Conservation (phyloP, 1,140 invertebrate genomes). For the Plectrocnemia conspersa region DNA sequence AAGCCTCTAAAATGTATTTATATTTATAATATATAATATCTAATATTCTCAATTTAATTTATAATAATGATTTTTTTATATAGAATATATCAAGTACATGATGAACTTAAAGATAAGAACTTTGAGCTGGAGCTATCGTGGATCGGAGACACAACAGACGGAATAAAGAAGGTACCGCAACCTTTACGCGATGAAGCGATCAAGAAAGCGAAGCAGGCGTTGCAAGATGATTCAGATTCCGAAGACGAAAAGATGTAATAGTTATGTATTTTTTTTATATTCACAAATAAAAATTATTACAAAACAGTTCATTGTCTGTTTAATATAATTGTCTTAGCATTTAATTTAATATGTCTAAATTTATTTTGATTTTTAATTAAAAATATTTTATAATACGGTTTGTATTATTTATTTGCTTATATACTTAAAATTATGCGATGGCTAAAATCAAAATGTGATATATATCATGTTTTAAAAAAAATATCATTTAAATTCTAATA, state of each 20-base stretch:
- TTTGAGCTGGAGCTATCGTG: slow-evolving; percentile 97
- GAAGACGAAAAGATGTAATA: slow-evolving; percentile 49
- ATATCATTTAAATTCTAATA: no score
- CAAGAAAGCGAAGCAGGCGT: slow-evolving; percentile 44
- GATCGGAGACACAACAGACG: slow-evolving; percentile 81
- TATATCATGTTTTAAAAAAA: no score
- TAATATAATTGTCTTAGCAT: background rate
- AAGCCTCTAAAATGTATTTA: slow-evolving; percentile 87
- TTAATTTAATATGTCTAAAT: no score
- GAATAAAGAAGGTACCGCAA: slow-evolving; percentile 63
- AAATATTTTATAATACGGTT: no score
- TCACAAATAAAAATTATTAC: no score
- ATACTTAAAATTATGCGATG: no score
- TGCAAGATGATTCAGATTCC: slow-evolving; percentile 49
- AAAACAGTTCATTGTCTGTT: slow-evolving; percentile 3
- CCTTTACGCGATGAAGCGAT: slow-evolving; percentile 44
- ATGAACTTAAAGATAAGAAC: slow-evolving; percentile 97
- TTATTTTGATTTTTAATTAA: no score
- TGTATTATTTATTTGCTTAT: no score
- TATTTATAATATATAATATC: slow-evolving; percentile 6
- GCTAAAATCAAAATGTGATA: no score
- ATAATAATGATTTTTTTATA: slow-evolving; percentile 32
- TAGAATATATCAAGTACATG: slow-evolving; percentile 94
- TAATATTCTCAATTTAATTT: no score
- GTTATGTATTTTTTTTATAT: background rate